phyloP scores from a whole-genome alignment of 2,888 invertebrate species.

The Megamerina dolium region DNA sequence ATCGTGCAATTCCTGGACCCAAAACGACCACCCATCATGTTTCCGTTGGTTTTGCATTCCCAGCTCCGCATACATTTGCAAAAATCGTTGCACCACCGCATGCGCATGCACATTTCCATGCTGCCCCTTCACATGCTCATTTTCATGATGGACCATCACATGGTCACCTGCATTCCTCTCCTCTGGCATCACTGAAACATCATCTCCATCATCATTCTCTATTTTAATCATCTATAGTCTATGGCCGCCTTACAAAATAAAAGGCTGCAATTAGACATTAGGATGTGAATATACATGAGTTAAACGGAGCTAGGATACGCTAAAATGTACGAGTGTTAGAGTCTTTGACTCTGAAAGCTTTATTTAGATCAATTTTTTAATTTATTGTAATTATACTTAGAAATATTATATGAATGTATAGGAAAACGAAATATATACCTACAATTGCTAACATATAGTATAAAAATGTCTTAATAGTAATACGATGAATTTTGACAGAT shows the following conservation, averaged over 20 bases:
- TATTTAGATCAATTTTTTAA: too few species aligned
- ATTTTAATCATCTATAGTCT: slow-evolving; percentile 26
- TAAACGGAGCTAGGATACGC: too few species aligned
- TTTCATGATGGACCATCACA: slow-evolving; percentile 31
- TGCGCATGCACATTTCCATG: slow-evolving; percentile 29
- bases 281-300: too few species aligned
- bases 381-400: too few species aligned
- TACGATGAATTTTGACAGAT: too few species aligned
- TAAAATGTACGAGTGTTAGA: too few species aligned
- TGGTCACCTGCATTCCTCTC: background rate
- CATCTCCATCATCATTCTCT: slow-evolving; percentile 34
- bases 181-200: slow-evolving; percentile 16
- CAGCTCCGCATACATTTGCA: slow-evolving; percentile 23
- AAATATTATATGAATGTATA: too few species aligned
- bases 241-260: slow-evolving; percentile 9
- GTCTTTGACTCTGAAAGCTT: too few species aligned
- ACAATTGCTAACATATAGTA: too few species aligned
- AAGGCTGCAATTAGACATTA: slow-evolving; percentile 16
- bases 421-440: too few species aligned
- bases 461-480: too few species aligned
- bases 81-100: slow-evolving; percentile 29
- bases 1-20: slow-evolving; percentile 42
- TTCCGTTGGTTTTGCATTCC: slow-evolving; percentile 40
- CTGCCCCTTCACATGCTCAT: slow-evolving; percentile 32
- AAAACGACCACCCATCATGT: slow-evolving; percentile 42